Percentiles rank a stretch among this genome's conserved stretches.
Conservation (phyloP, 2,888 invertebrate genomes). For the Colostygia pectinataria region DNA sequence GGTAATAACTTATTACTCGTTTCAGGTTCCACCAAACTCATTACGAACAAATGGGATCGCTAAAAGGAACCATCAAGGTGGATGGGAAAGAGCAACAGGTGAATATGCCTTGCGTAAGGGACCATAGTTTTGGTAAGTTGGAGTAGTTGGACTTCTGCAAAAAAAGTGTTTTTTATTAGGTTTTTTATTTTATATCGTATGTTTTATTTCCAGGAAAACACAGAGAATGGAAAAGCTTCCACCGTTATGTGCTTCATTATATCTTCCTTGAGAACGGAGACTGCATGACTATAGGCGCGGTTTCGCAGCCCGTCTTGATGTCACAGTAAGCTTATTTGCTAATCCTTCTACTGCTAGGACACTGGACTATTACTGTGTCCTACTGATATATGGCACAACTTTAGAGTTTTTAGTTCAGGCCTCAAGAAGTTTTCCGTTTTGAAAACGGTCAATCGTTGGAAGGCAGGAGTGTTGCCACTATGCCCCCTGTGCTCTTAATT, state of each 20-base stretch:
- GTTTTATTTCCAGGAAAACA: conserved; percentile 64
- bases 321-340: conserved; percentile 76
- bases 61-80: conserved; percentile 81
- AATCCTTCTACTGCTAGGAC: no score
- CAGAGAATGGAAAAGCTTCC: conserved; percentile 86
- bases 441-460: no score
- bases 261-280: conserved; percentile 87
- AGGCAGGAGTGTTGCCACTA: no score
- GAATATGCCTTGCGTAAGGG: conserved; percentile 84
- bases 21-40: conserved; percentile 87
- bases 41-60: conserved; percentile 88
- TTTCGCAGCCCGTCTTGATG: conserved; percentile 85
- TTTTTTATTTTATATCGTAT: neutral
- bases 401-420: no score
- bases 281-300: conserved; percentile 84
- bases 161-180: neutral
- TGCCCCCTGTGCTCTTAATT: neutral
- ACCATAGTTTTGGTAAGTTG: conserved; percentile 85
- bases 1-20: no score
- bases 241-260: conserved; percentile 88
- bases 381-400: no score
- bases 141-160: neutral
- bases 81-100: conserved; percentile 74
- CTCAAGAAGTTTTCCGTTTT: no score
- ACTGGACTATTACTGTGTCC: neutral